Evolutionary conservation across 2,113 vertebrate genomes (phyloP).

Genomic region (Rhea pennata): DNA sequence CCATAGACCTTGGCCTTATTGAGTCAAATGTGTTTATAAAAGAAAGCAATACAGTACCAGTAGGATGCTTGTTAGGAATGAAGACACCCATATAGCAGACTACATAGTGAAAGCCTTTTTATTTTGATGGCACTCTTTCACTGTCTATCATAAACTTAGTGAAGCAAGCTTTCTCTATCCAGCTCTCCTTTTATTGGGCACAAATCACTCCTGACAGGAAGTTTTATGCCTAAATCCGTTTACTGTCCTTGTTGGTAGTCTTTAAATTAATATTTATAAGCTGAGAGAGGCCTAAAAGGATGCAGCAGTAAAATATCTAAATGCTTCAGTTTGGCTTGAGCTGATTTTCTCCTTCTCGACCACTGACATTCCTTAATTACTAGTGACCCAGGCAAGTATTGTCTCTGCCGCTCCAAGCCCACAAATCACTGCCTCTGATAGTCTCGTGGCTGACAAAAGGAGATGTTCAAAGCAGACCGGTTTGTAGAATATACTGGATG

Average conservation of each 20-base stretch:
- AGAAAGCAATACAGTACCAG: conserved; percentile 17
- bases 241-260: conserved; percentile 85
- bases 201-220: conserved; percentile 84
- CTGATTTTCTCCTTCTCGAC: conserved; percentile 73
- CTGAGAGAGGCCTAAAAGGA: conserved; percentile 74
- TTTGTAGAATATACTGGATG: conserved; percentile 31
- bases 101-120: conserved; percentile 68
- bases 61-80: conserved; percentile 21
- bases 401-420: not conserved
- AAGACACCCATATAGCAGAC: conserved; percentile 26
- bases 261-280: conserved; percentile 91
- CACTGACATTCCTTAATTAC: conserved; percentile 80
- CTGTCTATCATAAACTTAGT: conserved; percentile 81
- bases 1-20: conserved; percentile 27
- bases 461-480: not conserved
- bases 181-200: conserved; percentile 79
- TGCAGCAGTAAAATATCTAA: conserved; percentile 80
- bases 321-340: conserved; percentile 73
- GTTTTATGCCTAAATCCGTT: conserved; percentile 85
- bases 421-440: conserved; percentile 72
- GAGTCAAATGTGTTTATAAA: conserved; percentile 14
- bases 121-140: conserved; percentile 77
- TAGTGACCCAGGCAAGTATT: conserved; percentile 65
- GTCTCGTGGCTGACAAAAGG: conserved; percentile 50
- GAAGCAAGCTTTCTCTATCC: conserved; percentile 77